Percentiles rank a stretch among this genome's conserved stretches.
phyloP scores from a whole-genome alignment of 2,113 vertebrate genomes.

The Ceyx melanurus region DNA sequence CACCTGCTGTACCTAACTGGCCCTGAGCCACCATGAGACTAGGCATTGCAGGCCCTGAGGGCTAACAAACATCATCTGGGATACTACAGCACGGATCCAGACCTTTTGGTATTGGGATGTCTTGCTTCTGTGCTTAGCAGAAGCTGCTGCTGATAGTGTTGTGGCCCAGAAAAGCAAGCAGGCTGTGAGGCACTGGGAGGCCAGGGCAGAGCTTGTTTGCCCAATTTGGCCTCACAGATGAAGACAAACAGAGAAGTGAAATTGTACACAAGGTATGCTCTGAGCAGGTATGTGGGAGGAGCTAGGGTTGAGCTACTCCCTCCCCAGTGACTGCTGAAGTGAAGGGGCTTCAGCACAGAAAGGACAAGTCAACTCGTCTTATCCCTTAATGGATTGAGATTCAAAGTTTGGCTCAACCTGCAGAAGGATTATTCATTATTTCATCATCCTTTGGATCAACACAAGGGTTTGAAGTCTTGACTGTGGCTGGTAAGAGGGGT shows the following conservation, averaged over 20 bases:
- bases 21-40: neutral
- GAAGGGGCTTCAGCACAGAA: neutral
- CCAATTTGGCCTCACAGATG: neutral
- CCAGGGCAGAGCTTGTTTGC: neutral
- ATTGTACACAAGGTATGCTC: neutral
- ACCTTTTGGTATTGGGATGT: neutral
- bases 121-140: neutral
- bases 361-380: accelerated
- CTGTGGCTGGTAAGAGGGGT: neutral
- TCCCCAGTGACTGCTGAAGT: neutral
- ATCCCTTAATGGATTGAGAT: neutral
- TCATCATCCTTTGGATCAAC: neutral
- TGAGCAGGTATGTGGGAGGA: neutral
- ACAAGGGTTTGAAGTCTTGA: neutral
- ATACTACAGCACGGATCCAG: neutral
- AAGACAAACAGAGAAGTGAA: neutral
- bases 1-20: neutral
- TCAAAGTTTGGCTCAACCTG: neutral
- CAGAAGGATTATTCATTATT: neutral
- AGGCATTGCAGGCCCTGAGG: neutral
- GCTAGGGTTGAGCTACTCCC: neutral
- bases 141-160: neutral
- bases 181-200: neutral
- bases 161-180: neutral
- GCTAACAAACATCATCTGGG: neutral